phyloP scores from a whole-genome alignment of 2,888 invertebrate species.

The Microdon myrmicae region DNA sequence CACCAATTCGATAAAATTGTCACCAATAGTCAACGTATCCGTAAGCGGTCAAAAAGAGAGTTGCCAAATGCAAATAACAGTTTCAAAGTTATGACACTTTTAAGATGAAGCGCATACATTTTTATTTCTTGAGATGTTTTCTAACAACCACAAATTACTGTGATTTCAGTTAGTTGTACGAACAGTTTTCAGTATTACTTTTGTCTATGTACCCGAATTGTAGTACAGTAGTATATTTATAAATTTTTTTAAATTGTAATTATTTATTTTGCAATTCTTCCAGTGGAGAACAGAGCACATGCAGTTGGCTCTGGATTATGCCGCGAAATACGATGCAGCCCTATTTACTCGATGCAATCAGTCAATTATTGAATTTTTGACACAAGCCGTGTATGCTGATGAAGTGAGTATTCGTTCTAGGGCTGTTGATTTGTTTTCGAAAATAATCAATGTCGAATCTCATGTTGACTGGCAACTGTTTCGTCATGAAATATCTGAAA shows the following conservation, averaged over 20 bases:
- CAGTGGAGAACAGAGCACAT: conserved; percentile 62
- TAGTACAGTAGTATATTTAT: neutral
- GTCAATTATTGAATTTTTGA: conserved; percentile 60
- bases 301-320: conserved; percentile 62
- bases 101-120: too few relatives aligned
- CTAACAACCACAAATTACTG: too few relatives aligned
- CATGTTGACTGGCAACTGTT: conserved; percentile 65
- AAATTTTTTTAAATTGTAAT: neutral
- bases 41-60: too few relatives aligned
- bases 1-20: too few relatives aligned
- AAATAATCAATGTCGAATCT: conserved; percentile 60
- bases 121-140: too few relatives aligned
- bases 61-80: too few relatives aligned
- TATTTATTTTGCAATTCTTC: conserved; percentile 9
- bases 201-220: too few relatives aligned
- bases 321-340: conserved; percentile 65
- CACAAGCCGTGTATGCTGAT: conserved; percentile 60
- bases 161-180: too few relatives aligned
- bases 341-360: conserved; percentile 65
- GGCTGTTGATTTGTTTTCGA: conserved; percentile 60
- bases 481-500: conserved; percentile 62
- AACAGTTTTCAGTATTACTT: too few relatives aligned
- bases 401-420: conserved; percentile 61
- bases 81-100: too few relatives aligned
- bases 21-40: too few relatives aligned